These are phyloP conservation scores for Drosophila oshimai DNA, from an alignment of 1,140 invertebrate species.

Conservation along the genomic window DNA sequence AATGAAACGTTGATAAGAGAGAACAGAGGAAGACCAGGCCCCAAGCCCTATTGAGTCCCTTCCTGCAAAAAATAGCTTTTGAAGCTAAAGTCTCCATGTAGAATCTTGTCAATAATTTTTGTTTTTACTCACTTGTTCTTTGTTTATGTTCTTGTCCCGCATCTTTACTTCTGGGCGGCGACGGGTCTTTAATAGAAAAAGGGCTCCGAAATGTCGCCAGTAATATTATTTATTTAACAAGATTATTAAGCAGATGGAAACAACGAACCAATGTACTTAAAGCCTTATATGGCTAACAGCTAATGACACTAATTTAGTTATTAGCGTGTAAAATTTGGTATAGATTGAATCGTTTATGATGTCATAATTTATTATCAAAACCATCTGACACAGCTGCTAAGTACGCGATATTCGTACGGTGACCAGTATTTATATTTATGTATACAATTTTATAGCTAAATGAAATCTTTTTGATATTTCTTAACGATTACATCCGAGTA, in stretches of 20 bases:
- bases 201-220: constrained; percentile 62
- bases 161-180: background rate
- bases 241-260: constrained; percentile 8
- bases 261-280: constrained; percentile 69
- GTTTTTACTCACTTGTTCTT: background rate
- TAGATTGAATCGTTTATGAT: constrained; percentile 18
- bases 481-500: constrained; percentile 20
- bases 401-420: constrained; percentile 64
- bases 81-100: constrained; percentile 19
- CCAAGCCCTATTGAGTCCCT: background rate
- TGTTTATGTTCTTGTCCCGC: background rate
- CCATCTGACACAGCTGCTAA: constrained; percentile 58
- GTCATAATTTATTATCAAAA: constrained; percentile 59
- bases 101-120: background rate
- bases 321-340: constrained; percentile 17
- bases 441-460: constrained; percentile 76
- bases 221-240: constrained; percentile 60
- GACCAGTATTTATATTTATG: constrained; percentile 81
- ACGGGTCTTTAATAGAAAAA: constrained; percentile 17
- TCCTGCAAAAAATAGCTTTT: constrained; percentile 16
- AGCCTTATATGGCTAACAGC: constrained; percentile 50
- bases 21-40: background rate
- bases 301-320: constrained; percentile 26
- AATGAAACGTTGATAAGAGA: constrained; percentile 5
- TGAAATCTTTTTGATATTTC: constrained; percentile 57